Percentiles rank a stretch among this genome's conserved stretches.
Conservation (phyloP, 2,888 invertebrate species). For the Didymodactylos carnosus region DNA sequence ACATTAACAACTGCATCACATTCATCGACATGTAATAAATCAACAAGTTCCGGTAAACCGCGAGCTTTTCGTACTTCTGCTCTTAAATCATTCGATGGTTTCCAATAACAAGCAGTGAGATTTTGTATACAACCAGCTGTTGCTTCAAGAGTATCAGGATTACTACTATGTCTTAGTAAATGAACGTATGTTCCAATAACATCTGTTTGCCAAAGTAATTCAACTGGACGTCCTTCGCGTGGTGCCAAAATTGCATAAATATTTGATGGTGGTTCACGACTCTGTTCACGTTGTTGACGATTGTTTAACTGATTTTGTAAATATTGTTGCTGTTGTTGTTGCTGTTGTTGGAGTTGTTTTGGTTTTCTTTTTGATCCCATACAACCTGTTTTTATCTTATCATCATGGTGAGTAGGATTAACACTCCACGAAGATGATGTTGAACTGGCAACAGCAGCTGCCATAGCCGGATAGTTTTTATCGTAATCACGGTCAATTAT, state of each 20-base stretch:
- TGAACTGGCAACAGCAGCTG: no score
- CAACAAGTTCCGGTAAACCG: conserved; percentile 83
- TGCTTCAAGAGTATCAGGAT: conserved; percentile 88
- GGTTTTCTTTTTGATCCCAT: conserved; percentile 44
- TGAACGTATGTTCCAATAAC: conserved; percentile 73
- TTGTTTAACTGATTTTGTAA: background rate
- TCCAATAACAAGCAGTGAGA: conserved; percentile 82
- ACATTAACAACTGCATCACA: conserved; percentile 81
- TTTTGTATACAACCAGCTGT: conserved; percentile 98
- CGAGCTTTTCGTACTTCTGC: conserved; percentile 90
- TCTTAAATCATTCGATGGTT: conserved; percentile 46
- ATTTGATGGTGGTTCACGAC: no score
- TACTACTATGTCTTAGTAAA: conserved; percentile 75
- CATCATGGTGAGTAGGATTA: background rate
- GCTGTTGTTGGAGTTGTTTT: conserved; percentile 3
- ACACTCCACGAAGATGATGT: background rate
- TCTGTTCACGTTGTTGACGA: no score
- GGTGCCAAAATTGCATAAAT: background rate
- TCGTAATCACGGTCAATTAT: conserved; percentile 94
- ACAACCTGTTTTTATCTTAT: conserved; percentile 5
- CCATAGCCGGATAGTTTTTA: conserved; percentile 18
- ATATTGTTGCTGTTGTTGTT: conserved; percentile 3
- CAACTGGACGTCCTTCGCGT: conserved; percentile 43
- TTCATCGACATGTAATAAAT: conserved; percentile 77
- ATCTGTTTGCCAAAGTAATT: conserved; percentile 69